Conservation (phyloP, 1,140 invertebrate species). For the Elymnias hypermnestra region DNA sequence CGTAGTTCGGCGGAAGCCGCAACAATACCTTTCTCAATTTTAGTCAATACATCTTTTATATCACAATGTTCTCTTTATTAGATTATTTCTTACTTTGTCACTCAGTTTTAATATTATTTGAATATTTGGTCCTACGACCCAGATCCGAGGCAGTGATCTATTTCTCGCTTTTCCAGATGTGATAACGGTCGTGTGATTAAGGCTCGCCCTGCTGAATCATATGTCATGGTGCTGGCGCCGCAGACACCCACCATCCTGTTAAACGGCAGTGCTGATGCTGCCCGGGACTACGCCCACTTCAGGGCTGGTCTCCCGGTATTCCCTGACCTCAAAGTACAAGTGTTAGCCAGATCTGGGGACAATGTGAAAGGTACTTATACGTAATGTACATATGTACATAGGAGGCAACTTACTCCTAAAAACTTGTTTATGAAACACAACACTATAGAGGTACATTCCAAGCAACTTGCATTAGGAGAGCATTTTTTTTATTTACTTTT, state of each 20-base stretch:
- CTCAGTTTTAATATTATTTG: not conserved
- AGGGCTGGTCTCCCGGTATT: constrained; percentile 89
- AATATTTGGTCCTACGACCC: too few relatives aligned
- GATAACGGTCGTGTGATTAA: constrained; percentile 83
- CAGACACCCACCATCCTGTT: constrained; percentile 90
- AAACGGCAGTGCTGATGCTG: constrained; percentile 88
- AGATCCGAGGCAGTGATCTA: too few relatives aligned
- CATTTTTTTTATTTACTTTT: too few relatives aligned
- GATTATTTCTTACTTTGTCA: too few relatives aligned
- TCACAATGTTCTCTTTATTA: too few relatives aligned
- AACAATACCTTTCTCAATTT: too few relatives aligned
- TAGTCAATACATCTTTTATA: too few relatives aligned
- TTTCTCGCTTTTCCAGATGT: constrained; percentile 71
- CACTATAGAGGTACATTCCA: too few relatives aligned
- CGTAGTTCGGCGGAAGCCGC: too few relatives aligned
- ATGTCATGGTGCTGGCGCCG: constrained; percentile 91
- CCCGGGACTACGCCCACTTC: constrained; percentile 91
- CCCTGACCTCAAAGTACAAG: constrained; percentile 85
- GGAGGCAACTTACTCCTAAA: not conserved
- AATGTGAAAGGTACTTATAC: constrained; percentile 26
- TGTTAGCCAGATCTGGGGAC: constrained; percentile 71
- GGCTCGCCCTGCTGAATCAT: constrained; percentile 82
- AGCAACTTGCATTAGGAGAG: too few relatives aligned
- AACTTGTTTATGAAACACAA: too few relatives aligned
- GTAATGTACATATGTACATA: not conserved